Conservation (phyloP, 2,888 invertebrate species). For the Eudemis profundana region DNA sequence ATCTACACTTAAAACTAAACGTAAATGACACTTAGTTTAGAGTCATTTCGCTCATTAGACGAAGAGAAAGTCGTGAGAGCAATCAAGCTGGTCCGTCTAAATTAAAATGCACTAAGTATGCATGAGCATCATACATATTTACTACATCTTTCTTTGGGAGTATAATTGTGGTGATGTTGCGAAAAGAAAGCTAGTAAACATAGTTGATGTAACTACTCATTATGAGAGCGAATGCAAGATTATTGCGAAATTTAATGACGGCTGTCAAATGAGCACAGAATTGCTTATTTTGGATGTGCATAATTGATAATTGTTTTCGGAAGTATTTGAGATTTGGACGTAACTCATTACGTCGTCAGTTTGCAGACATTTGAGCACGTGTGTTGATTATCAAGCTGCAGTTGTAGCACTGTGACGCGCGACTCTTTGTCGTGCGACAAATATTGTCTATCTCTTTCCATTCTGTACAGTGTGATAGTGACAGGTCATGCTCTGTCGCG, state of each 20-base stretch:
- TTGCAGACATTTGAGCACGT: too few relatives aligned
- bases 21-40: slow-evolving; percentile 11
- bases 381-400: too few relatives aligned
- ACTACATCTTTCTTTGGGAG: neutral
- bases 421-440: too few relatives aligned
- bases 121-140: slow-evolving; percentile 4
- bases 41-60: slow-evolving; percentile 40
- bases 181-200: slow-evolving; percentile 41
- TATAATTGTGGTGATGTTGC: slow-evolving; percentile 15
- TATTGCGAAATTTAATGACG: slow-evolving; percentile 33
- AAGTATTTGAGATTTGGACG: neutral
- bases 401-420: too few relatives aligned
- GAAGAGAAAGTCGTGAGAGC: slow-evolving; percentile 37
- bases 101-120: neutral
- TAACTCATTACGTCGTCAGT: too few relatives aligned
- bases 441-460: too few relatives aligned
- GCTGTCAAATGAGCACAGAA: neutral
- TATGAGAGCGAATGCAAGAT: slow-evolving; percentile 1
- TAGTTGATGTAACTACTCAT: slow-evolving; percentile 29
- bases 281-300: neutral
- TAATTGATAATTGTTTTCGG: neutral
- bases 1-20: slow-evolving; percentile 23
- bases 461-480: too few relatives aligned
- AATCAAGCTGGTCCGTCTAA: slow-evolving; percentile 11
- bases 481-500: too few relatives aligned